Percentiles rank a stretch among this genome's conserved stretches.
Conservation (phyloP, 2,113 vertebrate genomes). For the Grammomys surdaster region DNA sequence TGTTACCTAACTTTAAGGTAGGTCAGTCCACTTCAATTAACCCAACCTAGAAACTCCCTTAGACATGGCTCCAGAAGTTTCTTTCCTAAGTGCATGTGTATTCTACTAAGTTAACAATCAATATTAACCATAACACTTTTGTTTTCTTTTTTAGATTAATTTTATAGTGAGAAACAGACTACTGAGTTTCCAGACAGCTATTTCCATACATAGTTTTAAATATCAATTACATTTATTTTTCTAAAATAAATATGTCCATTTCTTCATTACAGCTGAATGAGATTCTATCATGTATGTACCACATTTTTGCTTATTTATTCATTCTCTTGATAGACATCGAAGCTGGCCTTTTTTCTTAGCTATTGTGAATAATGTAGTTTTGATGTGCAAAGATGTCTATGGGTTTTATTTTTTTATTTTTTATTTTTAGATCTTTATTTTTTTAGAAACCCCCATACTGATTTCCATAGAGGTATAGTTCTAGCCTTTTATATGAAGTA, state of each 20-base stretch:
- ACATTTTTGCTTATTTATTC: not conserved
- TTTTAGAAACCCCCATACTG: not conserved
- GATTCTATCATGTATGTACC: not conserved
- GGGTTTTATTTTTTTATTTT: not conserved
- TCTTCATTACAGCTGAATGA: not conserved
- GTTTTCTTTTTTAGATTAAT: not conserved
- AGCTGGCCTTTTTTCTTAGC: not conserved
- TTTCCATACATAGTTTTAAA: not conserved
- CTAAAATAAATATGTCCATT: not conserved
- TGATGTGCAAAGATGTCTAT: not conserved
- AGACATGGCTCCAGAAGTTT: too few relatives aligned
- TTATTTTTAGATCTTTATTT: not conserved
- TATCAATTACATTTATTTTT: not conserved
- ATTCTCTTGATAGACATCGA: not conserved
- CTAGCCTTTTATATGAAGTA: not conserved
- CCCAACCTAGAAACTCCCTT: not conserved
- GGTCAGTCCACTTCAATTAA: not conserved
- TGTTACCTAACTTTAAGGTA: not conserved
- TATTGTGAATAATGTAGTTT: not conserved
- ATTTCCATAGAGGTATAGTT: not conserved
- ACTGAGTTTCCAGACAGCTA: not conserved
- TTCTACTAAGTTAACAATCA: not conserved
- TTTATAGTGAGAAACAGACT: not conserved
- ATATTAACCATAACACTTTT: not conserved
- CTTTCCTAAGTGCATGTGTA: not conserved